Evolutionary conservation across 2,888 invertebrate species (phyloP).

Genomic region (Ennomos fuscantarius): DNA sequence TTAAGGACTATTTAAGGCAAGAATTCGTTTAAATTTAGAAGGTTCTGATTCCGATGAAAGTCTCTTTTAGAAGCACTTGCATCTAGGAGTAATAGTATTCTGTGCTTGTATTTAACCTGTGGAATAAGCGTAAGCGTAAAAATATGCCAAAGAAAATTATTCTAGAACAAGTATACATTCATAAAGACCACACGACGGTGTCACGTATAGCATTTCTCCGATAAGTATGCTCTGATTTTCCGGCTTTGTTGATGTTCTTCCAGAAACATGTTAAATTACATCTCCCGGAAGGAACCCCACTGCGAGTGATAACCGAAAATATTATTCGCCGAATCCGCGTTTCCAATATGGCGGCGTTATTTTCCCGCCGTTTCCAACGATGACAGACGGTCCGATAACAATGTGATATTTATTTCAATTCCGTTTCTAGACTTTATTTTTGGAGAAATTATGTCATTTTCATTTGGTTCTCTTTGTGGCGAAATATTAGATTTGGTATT

Average conservation of each 20-base stretch:
- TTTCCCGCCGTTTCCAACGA: constrained; percentile 26
- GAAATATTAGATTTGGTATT: constrained; percentile 4
- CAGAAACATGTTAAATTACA: constrained; percentile 16
- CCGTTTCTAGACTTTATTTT: constrained; percentile 13
- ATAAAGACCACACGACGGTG: constrained; percentile 7
- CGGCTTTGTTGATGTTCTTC: constrained; percentile 16
- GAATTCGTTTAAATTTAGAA: too few species aligned
- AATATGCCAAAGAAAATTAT: too few species aligned
- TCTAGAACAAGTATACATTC: neutral
- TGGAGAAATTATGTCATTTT: constrained; percentile 11
- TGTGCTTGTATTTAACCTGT: too few species aligned
- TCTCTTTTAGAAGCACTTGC: too few species aligned
- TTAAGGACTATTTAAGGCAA: too few species aligned
- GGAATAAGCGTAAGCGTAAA: too few species aligned
- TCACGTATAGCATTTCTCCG: constrained; percentile 1
- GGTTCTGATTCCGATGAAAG: too few species aligned
- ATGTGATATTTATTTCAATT: constrained; percentile 22
- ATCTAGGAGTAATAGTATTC: too few species aligned
- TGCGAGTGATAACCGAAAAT: constrained; percentile 12
- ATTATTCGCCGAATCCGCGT: constrained; percentile 8
- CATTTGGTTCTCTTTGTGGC: neutral
- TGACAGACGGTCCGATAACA: constrained; percentile 30
- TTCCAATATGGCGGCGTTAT: constrained; percentile 27
- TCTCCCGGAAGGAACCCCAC: constrained; percentile 6
- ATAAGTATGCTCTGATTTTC: constrained; percentile 1